phyloP scores from a whole-genome alignment of 53 echinoderm and acorn worm species.

The Patiria pectinifera region DNA sequence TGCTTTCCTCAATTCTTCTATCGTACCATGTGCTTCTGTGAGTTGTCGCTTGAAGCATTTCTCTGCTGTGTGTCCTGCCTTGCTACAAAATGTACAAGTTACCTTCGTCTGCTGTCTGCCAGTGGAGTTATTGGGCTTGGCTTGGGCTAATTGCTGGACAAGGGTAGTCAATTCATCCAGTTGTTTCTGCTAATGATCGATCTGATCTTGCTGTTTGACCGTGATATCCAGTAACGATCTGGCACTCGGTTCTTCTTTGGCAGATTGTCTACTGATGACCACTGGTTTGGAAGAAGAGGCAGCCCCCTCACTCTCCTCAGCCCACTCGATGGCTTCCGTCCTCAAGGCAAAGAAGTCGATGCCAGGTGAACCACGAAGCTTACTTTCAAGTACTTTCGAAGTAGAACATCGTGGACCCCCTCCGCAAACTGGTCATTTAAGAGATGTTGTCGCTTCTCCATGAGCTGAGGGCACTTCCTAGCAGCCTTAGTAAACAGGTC shows the following conservation, averaged over 20 bases:
- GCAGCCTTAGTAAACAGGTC: not conserved
- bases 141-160: not conserved
- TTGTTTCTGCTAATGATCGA: not conserved
- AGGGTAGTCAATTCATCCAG: not conserved
- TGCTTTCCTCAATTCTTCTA: not conserved
- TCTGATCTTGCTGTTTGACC: conserved; percentile 24
- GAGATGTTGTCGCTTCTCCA: conserved; percentile 15
- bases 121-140: not conserved
- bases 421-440: no score
- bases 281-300: not conserved
- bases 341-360: no score
- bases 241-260: not conserved
- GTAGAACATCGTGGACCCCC: no score
- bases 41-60: not conserved
- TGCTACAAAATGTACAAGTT: no score
- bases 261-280: not conserved
- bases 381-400: no score
- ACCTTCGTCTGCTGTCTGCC: not conserved
- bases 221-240: not conserved
- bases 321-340: conserved; percentile 12
- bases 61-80: not conserved
- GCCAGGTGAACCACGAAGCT: no score
- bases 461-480: not conserved
- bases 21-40: not conserved
- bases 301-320: conserved; percentile 2